Evolutionary conservation across 2,113 vertebrate genomes (phyloP), one percentile per base, ranked within the genome.

Genomic region (Solea solea): DNA sequence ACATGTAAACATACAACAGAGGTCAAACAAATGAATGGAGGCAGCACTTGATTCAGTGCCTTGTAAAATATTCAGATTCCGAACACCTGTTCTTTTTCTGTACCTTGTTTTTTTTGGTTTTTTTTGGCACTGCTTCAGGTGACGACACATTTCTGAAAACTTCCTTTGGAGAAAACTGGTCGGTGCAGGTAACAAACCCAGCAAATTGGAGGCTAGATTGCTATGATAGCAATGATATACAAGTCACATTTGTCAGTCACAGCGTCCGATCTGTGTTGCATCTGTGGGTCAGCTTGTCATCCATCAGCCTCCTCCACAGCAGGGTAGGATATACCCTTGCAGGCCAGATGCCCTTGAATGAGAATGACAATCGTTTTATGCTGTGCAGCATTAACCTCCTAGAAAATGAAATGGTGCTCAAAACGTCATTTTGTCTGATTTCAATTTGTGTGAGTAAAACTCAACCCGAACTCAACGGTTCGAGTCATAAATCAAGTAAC

Each of bases 161-260:
- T 21, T 51, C 9, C 50, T 51, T 51, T 21, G 8, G 21, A 21
- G 21, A 21, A 21, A 21, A 21, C 21, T 21, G 21, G 1, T 46
- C 44, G 9, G 44, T 46, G 44, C 44, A 46, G 44, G 7, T 5
- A 46, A 46, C 5, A 5, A 46, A 46, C 21, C 21, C 21, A 9
- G 15, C 4, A 7, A 67, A 34, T 45, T 50, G 81, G 64, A 84
- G 74, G 72, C 63, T 61, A 59, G 60, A 74, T 49, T 34, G 34
- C 3, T 34, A 34, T 34, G 34, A 34, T 42, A 49, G 69, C 25
- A 51, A 9, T 9, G 45, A 5, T 12, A 48, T 48, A 13, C 14
- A 48, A 75, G 42, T 72, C 3, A 34, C 64, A 58, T 76, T 78
- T 54, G 62, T 81, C 80, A 76, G 52, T 82, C 79, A 87, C 51